Evolutionary conservation across 2,888 invertebrate genomes (phyloP), one percentile per base, ranked within the genome.

Genomic region (Erebia ligea): DNA sequence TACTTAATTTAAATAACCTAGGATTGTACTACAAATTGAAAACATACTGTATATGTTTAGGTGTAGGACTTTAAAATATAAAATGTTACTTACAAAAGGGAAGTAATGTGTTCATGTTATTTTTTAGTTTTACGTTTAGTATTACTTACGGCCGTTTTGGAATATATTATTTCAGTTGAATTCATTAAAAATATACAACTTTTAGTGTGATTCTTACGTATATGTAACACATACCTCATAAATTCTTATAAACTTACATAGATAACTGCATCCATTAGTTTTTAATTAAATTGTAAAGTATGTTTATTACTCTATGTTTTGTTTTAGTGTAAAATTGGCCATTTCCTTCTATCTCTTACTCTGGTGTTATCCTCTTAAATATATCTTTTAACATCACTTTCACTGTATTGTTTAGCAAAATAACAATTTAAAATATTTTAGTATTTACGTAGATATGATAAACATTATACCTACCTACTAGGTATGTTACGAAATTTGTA

Each of bases 81-180:
- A 84, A 85, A 84, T 82, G 86, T 89, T 90, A 84, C 79, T 78
- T 66, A 79, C 52, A 74, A 80, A 83, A 78, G 88, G 91, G 87
- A 87, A 87, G 86, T 84, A 86, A 88, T 91, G 89, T 86, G 50
- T 64, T 74, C 67, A 67, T 68, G 40, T 40, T 40, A 19, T 52
- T 40, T 56, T 54, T 42, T 59, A 48, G 59, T 54, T 42, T 45
- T 56, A 70, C 13, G 13, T 42, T 57, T 3, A 21, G 11, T 56
- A 15, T 15, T 15, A 50, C 8, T 54, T 3, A 19, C 10, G 8
- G 17, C n/a, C 19, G 6, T 50, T n/a, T 5, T 15, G 34, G 34
- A 34, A 34, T 34, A 34, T 34, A 6, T 34, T 34, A 34, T 34
- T 34, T 34, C 34, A 6, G 34, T 45, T 45, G 2, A 13, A 45